phyloP scores from a whole-genome alignment of 2,797 vertebrate species.

The Nothura maculosa region DNA sequence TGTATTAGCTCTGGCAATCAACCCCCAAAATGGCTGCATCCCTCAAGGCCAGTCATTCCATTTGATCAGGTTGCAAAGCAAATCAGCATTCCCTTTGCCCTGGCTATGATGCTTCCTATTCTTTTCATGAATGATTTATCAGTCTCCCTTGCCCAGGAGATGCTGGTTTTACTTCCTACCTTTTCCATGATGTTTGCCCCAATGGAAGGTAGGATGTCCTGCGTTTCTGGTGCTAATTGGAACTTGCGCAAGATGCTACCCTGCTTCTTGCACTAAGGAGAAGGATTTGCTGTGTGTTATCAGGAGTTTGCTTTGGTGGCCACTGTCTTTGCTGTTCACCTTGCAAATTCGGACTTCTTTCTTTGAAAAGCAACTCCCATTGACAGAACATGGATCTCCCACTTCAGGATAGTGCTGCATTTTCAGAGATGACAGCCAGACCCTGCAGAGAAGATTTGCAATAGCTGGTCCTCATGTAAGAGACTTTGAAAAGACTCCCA shows the following conservation, averaged over 20 bases:
- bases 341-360: background rate
- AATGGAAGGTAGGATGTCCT: constrained; percentile 2
- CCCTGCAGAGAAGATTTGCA: background rate
- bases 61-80: constrained; percentile 72
- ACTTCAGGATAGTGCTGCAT: background rate
- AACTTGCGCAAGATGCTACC: background rate
- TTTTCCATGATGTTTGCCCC: constrained; percentile 52
- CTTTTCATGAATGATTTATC: constrained; percentile 78
- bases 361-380: background rate
- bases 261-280: background rate
- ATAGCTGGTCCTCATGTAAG: background rate
- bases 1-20: constrained; percentile 75
- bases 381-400: background rate
- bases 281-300: background rate
- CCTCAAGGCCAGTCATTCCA: constrained; percentile 70
- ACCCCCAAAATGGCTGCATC: constrained; percentile 71
- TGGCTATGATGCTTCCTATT: constrained; percentile 54
- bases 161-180: constrained; percentile 53
- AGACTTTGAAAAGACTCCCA: background rate
- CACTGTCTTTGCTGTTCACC: background rate
- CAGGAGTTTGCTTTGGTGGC: background rate
- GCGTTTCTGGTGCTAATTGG: constrained; percentile 13
- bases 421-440: background rate
- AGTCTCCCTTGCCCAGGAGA: constrained; percentile 39
- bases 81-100: constrained; percentile 74